phyloP scores from a whole-genome alignment of 2,113 vertebrate genomes.

The Reinhardtius hippoglossoides region DNA sequence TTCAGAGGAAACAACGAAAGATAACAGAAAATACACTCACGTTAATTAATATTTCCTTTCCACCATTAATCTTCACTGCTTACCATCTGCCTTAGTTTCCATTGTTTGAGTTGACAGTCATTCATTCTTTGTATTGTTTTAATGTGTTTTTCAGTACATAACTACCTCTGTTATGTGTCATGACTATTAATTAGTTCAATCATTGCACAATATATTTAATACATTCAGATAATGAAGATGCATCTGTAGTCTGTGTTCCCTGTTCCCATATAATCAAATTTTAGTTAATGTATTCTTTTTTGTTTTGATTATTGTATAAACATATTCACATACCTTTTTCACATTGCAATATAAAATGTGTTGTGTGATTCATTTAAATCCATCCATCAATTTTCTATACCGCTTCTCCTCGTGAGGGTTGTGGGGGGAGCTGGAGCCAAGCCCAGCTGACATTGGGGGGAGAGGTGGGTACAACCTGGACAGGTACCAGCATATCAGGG shows the following conservation, averaged over 20 bases:
- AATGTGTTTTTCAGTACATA: not conserved
- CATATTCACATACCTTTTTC: too few relatives aligned
- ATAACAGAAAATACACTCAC: not conserved
- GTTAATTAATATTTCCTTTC: not conserved
- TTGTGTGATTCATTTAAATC: too few relatives aligned
- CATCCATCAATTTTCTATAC: too few relatives aligned
- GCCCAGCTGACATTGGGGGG: too few relatives aligned
- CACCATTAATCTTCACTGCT: not conserved
- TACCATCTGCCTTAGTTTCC: not conserved
- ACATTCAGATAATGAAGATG: not conserved
- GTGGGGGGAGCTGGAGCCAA: too few relatives aligned
- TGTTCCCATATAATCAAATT: not conserved
- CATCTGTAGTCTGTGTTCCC: not conserved
- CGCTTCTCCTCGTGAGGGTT: too few relatives aligned
- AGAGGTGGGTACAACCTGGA: too few relatives aligned
- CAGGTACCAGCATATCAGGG: too few relatives aligned
- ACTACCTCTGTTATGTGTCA: not conserved
- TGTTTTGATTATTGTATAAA: not conserved
- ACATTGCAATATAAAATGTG: too few relatives aligned
- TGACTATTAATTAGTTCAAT: not conserved
- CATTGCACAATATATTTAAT: not conserved
- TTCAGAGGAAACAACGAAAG: not conserved
- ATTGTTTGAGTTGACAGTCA: not conserved
- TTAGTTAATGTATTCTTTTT: not conserved
- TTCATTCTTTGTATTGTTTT: not conserved